Evolutionary conservation across 2,888 invertebrate species (phyloP).

Genomic region (Acrobasis consociella): DNA sequence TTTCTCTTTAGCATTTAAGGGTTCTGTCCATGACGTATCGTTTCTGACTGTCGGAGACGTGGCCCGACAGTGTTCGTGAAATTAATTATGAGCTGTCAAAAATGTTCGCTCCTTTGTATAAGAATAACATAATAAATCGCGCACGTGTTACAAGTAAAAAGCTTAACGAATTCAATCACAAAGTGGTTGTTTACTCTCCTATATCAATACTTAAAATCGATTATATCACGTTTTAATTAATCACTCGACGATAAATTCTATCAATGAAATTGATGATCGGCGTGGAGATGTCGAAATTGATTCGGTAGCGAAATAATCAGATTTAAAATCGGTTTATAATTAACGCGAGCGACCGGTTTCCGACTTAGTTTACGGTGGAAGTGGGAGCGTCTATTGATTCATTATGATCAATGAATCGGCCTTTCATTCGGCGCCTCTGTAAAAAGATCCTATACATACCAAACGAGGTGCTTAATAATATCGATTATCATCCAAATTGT

Average conservation of each 20-base stretch:
- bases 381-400: slow-evolving; percentile 65
- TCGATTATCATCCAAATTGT: slow-evolving; percentile 61
- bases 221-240: slow-evolving; percentile 59
- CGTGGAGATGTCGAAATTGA: slow-evolving; percentile 62
- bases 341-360: slow-evolving; percentile 71
- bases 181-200: slow-evolving; percentile 27
- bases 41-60: slow-evolving; percentile 55
- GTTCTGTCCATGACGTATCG: slow-evolving; percentile 63
- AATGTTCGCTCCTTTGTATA: slow-evolving; percentile 51
- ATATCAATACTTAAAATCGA: slow-evolving; percentile 48
- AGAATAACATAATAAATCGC: slow-evolving; percentile 39
- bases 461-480: slow-evolving; percentile 58
- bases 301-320: slow-evolving; percentile 75
- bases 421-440: slow-evolving; percentile 59
- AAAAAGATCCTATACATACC: slow-evolving; percentile 54
- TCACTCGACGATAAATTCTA: slow-evolving; percentile 61
- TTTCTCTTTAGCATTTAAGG: slow-evolving; percentile 34
- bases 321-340: slow-evolving; percentile 75
- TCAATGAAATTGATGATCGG: slow-evolving; percentile 68
- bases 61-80: slow-evolving; percentile 42
- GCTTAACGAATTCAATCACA: slow-evolving; percentile 18
- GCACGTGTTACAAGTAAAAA: slow-evolving; percentile 11
- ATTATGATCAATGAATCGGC: slow-evolving; percentile 78
- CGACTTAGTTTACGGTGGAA: slow-evolving; percentile 59
- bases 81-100: slow-evolving; percentile 55